Percentiles rank a stretch among this genome's conserved stretches.
Conservation (phyloP, 1,140 invertebrate genomes). For the Hermetia illucens region DNA sequence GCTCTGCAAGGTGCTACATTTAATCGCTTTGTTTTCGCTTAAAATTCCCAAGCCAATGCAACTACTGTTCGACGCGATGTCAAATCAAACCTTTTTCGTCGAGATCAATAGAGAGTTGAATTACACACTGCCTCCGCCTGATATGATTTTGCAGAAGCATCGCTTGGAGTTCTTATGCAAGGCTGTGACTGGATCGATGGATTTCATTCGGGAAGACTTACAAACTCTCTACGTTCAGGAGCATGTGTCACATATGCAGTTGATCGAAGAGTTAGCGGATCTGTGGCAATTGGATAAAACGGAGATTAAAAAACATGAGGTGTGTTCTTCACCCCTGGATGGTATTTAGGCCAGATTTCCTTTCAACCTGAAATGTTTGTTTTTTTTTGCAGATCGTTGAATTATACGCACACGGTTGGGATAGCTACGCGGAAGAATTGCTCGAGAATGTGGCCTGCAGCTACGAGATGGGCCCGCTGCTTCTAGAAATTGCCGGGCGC, state of each 20-base stretch:
- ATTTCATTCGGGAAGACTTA: slow-evolving; percentile 38
- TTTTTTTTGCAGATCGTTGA: slow-evolving; percentile 40
- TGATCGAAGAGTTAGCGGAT: slow-evolving; percentile 52
- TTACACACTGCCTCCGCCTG: slow-evolving; percentile 29
- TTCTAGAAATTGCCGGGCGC: slow-evolving; percentile 57
- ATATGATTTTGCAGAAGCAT: slow-evolving; percentile 33
- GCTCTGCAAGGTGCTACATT: slow-evolving; percentile 56
- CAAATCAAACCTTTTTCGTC: slow-evolving; percentile 37
- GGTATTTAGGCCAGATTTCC: background rate
- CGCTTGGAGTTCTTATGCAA: slow-evolving; percentile 48
- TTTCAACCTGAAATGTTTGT: slow-evolving; percentile 1
- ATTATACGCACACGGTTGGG: slow-evolving; percentile 60
- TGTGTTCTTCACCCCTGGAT: too few relatives aligned
- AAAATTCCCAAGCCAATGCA: slow-evolving; percentile 57
- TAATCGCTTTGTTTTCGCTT: slow-evolving; percentile 63
- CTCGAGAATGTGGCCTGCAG: slow-evolving; percentile 47
- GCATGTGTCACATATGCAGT: slow-evolving; percentile 50
- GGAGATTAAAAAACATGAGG: slow-evolving; percentile 55
- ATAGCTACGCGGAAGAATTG: slow-evolving; percentile 62
- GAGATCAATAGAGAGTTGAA: slow-evolving; percentile 34
- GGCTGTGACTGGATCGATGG: slow-evolving; percentile 48
- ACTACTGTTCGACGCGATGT: slow-evolving; percentile 55
- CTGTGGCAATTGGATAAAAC: slow-evolving; percentile 62
- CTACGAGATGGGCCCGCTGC: slow-evolving; percentile 43
- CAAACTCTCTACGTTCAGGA: slow-evolving; percentile 39